These are phyloP conservation scores for Acanthosoma haemorrhoidale DNA, from an alignment of 2,888 invertebrate species.

Conservation along the genomic window DNA sequence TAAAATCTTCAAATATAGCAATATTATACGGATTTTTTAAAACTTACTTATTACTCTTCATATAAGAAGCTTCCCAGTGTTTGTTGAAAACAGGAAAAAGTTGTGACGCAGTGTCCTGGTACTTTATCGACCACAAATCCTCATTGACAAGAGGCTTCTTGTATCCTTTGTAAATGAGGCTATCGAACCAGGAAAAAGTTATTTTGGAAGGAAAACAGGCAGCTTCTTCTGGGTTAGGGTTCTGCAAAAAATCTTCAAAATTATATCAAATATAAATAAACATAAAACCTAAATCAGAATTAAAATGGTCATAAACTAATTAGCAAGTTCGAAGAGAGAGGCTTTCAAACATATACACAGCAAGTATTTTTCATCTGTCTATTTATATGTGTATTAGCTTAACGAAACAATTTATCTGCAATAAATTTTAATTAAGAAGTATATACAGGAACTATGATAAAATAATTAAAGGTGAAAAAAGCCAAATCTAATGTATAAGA, in stretches of 20 bases:
- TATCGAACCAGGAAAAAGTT: conserved; percentile 54
- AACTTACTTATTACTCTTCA: too few species aligned
- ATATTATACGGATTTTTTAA: too few species aligned
- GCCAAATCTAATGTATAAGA: too few species aligned
- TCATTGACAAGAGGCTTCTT: conserved; percentile 49
- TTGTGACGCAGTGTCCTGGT: conserved; percentile 33
- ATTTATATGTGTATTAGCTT: too few species aligned
- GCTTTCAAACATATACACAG: too few species aligned
- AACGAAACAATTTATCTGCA: too few species aligned
- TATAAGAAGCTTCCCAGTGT: conserved; percentile 32
- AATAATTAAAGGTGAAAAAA: too few species aligned
- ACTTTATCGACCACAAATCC: conserved; percentile 53
- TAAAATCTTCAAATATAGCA: too few species aligned
- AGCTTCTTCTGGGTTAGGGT: conserved; percentile 36
- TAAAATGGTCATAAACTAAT: not conserved
- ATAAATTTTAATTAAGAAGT: too few species aligned
- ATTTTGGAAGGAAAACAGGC: conserved; percentile 38
- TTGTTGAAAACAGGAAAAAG: conserved; percentile 37
- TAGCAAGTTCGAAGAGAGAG: too few species aligned
- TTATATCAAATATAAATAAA: not conserved
- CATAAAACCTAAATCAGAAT: not conserved
- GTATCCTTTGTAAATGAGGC: conserved; percentile 50
- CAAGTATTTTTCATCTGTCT: too few species aligned
- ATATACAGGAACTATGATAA: too few species aligned
- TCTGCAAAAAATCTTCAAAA: conserved; percentile 34